Base-by-base conservation (phyloP, 1,140 invertebrate genomes). In the Anastatus disparis region DNA sequence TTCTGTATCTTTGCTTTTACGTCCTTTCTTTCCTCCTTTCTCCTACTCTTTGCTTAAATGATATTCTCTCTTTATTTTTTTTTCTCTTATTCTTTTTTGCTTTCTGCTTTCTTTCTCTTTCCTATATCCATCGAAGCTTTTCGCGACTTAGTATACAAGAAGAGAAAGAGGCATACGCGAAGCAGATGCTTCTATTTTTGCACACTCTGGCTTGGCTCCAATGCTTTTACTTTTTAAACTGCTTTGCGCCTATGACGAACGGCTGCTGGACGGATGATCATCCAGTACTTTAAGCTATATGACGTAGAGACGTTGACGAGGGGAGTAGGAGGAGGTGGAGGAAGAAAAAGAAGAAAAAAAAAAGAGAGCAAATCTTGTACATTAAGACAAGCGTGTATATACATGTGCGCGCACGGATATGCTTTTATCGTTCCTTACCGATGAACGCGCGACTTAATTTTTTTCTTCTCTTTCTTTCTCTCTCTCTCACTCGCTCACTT, bases 171-270 rank as follows among this genome's bases (percentile, higher is more conserved):
- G 42, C 50, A 50, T 44, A 29, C 55, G 44, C 42, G 44, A 77
- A 85, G 85, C 84, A 86, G 85, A 82, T 86, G 84, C 83, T 85
- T 85, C 84, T 86, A 86, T 86, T 86, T 86, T 84, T 84, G 83
- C 82, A 78, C n/a, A n/a, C 77, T 13, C 66, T 86, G 84, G 84
- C 84, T 82, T 78, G 78, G 79, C 78, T 84, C 84, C 84, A 86
- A 84, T 81, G 78, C 78, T 82, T 77, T 83, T 80, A 84, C 78
- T 84, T 85, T 84, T 84, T 81, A 84, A 85, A 84, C 76, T 68
- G 70, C n/a, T 75, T 63, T 72, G 72, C 77, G 76, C 77, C 76
- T 84, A 83, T 84, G 79, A 84, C 80, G 81, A 85, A 84, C 79
- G 79, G 78, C 82, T n/a, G n/a, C n/a, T 81, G 79, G 80, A 83